Evolutionary conservation across 2,113 vertebrate species (phyloP).

Genomic region (Limnothrissa miodon): DNA sequence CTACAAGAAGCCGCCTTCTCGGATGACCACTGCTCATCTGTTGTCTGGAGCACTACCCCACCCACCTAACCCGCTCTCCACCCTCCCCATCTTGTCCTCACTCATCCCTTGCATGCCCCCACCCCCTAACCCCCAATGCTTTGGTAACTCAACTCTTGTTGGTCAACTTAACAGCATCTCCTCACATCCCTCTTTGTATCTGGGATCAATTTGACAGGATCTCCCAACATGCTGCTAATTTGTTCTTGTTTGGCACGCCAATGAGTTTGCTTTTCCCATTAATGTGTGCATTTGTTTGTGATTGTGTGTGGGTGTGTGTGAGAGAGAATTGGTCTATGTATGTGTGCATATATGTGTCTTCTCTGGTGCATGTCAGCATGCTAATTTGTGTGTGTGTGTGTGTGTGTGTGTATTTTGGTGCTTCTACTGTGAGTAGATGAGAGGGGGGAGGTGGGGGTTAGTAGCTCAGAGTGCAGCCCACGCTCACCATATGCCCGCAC

Average conservation of each 20-base stretch:
- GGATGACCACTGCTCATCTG: constrained; percentile 55
- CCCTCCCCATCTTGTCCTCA: constrained; percentile 25
- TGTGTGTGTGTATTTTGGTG: not conserved
- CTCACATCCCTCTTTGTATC: constrained; percentile 57
- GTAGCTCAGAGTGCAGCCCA: constrained; percentile 69
- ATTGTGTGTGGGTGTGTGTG: constrained; percentile 42
- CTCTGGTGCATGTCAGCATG: not conserved
- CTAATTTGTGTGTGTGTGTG: constrained; percentile 35
- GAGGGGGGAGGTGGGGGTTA: not conserved
- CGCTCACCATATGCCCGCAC: constrained; percentile 81
- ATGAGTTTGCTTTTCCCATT: constrained; percentile 11
- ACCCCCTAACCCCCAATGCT: constrained; percentile 50
- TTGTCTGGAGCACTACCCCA: not conserved
- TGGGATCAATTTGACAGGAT: constrained; percentile 78
- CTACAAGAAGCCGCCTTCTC: constrained; percentile 54
- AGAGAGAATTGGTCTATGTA: constrained; percentile 45
- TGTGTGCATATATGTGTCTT: not conserved
- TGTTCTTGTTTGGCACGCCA: constrained; percentile 71
- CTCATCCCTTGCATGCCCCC: constrained; percentile 54
- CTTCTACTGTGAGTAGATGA: not conserved
- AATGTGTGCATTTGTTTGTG: constrained; percentile 44
- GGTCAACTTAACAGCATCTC: constrained; percentile 70
- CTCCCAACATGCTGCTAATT: constrained; percentile 77
- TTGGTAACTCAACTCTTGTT: constrained; percentile 62
- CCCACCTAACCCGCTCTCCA: constrained; percentile 50